Evolutionary conservation across 2,113 vertebrate genomes (phyloP), one percentile per base, ranked within the genome.

Genomic region (Synodontis membranacea): DNA sequence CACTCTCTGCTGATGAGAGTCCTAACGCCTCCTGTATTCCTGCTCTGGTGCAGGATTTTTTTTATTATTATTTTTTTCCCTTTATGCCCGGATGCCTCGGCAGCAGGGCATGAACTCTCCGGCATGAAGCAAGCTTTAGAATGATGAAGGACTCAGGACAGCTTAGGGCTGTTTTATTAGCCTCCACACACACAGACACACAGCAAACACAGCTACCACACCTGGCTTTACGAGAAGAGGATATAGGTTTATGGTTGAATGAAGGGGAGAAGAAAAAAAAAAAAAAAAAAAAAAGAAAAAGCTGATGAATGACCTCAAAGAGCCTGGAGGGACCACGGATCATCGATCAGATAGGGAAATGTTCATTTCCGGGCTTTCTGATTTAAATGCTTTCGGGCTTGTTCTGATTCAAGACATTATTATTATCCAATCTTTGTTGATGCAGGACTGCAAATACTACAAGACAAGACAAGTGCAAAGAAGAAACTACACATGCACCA

Each of bases 101-200:
- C 58, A 66, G 84, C 75, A 80, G 75, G 58, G 60, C 34, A 37
- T 68, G 84, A 86, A 34, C 75, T 54, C 75, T n/a, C 60, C 75
- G 62, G 46, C 37, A 72, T 60, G n/a, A 64, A 80, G 74, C 66
- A 68, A 62, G 52, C 74, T 56, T 82, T 37, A 74, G 52, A 86
- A 82, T 86, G 66, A 86, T 54, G 79, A 86, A 86, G 25, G 76
- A 74, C 85, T 86, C 78, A 34, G 37, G 58, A 80, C 62, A 81
- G 83, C 64, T 88, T 84, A 88, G 83, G 52, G 86, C 81, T 84
- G 76, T 80, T 81, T 88, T 88, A 88, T 80, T 84, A 88, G 48
- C 83, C 74, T 81, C 37, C 56, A 85, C 31, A 82, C 50, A 82
- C 80, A 86, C 42, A 54, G 56, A 83, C 50, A 48, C 50, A 81